Evolutionary conservation across 2,888 invertebrate species (phyloP).

Genomic region (Ochropleura plecta): DNA sequence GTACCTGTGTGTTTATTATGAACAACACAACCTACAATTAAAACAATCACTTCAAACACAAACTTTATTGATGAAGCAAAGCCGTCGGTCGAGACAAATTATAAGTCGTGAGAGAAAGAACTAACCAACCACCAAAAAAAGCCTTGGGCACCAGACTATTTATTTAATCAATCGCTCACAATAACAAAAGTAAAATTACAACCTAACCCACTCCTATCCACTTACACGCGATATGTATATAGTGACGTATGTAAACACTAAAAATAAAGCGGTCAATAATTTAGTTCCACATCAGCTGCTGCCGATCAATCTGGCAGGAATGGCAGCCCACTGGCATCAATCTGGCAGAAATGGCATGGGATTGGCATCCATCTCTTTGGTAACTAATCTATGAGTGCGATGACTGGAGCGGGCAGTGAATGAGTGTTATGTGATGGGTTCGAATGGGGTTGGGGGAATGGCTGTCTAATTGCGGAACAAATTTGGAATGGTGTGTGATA

Average conservation of each 20-base stretch:
- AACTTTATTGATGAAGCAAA: not conserved
- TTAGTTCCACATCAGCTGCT: slow-evolving; percentile 49
- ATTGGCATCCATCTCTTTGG: slow-evolving; percentile 53
- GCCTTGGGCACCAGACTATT: not conserved
- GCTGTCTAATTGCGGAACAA: slow-evolving; percentile 13
- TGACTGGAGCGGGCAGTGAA: slow-evolving; percentile 47
- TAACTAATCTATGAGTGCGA: slow-evolving; percentile 56
- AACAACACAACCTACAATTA: not conserved
- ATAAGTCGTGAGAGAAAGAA: not conserved
- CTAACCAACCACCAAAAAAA: too few relatives aligned
- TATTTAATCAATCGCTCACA: slow-evolving; percentile 10
- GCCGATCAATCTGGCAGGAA: slow-evolving; percentile 57
- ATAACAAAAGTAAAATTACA: slow-evolving; percentile 20
- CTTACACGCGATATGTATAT: slow-evolving; percentile 36
- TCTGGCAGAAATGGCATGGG: slow-evolving; percentile 50
- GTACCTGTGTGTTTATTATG: slow-evolving; percentile 25
- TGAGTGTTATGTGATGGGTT: slow-evolving; percentile 49
- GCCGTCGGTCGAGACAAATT: not conserved
- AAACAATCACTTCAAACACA: not conserved
- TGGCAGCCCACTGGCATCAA: slow-evolving; percentile 52
- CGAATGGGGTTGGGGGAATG: not conserved
- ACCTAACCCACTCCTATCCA: slow-evolving; percentile 21
- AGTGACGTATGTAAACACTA: slow-evolving; percentile 50
- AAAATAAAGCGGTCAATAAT: slow-evolving; percentile 59
- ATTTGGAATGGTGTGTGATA: slow-evolving; percentile 2